Percentiles rank a stretch among this genome's conserved stretches.
phyloP scores from a whole-genome alignment of 2,888 invertebrate species.

The Cotesia congregata region DNA sequence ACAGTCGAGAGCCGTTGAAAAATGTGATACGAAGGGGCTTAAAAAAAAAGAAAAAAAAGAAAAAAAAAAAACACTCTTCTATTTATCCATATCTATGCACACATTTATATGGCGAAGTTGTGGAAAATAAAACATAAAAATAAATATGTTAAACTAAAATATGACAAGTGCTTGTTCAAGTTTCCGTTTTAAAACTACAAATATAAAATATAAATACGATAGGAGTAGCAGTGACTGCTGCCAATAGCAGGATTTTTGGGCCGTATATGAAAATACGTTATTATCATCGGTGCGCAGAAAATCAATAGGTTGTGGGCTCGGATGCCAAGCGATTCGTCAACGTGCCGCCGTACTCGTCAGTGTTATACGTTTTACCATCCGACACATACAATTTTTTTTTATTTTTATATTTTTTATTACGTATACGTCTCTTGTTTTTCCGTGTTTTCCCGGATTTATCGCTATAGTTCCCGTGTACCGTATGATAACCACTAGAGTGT shows the following conservation, averaged over 20 bases:
- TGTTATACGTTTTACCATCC: slow-evolving; percentile 20
- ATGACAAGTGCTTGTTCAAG: slow-evolving; percentile 16
- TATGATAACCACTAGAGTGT: slow-evolving; percentile 9
- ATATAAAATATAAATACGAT: slow-evolving; percentile 11
- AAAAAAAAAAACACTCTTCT: not conserved
- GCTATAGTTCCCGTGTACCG: slow-evolving; percentile 11
- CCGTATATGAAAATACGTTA: slow-evolving; percentile 48
- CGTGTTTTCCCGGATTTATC: slow-evolving; percentile 25
- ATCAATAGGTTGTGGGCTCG: slow-evolving; percentile 46
- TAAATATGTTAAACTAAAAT: not conserved
- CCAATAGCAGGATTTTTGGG: slow-evolving; percentile 7
- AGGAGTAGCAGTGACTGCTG: no score
- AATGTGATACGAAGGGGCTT: not conserved
- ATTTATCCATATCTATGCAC: slow-evolving; percentile 5
- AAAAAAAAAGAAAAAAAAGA: not conserved
- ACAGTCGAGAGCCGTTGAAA: not conserved
- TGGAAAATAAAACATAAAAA: slow-evolving; percentile 12
- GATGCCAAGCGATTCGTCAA: slow-evolving; percentile 32
- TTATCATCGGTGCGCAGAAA: slow-evolving; percentile 46
- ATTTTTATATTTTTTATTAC: slow-evolving; percentile 16
- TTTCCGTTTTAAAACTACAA: slow-evolving; percentile 28
- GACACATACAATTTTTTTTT: slow-evolving; percentile 27
- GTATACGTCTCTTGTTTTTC: slow-evolving; percentile 17
- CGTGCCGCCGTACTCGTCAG: slow-evolving; percentile 2
- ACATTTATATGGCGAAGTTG: not conserved